Conservation (phyloP, 2,113 vertebrate species). For the Cisticola juncidis region DNA sequence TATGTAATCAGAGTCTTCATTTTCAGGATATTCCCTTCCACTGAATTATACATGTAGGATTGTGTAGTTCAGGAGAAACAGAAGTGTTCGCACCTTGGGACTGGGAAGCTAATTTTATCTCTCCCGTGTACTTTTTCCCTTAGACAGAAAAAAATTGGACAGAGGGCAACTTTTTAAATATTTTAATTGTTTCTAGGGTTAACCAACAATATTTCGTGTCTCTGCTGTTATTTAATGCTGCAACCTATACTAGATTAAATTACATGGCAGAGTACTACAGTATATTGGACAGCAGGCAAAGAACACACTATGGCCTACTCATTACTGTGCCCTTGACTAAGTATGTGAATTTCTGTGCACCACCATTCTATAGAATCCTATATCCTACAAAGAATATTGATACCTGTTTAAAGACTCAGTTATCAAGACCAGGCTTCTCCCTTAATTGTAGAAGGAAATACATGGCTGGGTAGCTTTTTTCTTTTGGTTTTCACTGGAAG, state of each 20-base stretch:
- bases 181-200: neutral
- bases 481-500: neutral
- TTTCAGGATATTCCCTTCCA: neutral
- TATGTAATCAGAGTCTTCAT: neutral
- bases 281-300: neutral
- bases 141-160: neutral
- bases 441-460: neutral
- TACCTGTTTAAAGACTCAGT: neutral
- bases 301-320: neutral
- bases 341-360: neutral
- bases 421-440: neutral
- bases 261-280: neutral
- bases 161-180: neutral
- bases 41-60: neutral
- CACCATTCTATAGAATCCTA: neutral
- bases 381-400: neutral
- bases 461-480: neutral
- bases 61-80: neutral
- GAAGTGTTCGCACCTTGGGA: neutral
- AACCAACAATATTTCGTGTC: neutral
- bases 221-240: slow-evolving; percentile 11
- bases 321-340: neutral
- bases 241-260: slow-evolving; percentile 1
- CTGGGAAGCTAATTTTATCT: neutral
- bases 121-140: neutral